Evolutionary conservation across 2,888 invertebrate genomes (phyloP).

Genomic region (Thysanoteuthis rhombus): DNA sequence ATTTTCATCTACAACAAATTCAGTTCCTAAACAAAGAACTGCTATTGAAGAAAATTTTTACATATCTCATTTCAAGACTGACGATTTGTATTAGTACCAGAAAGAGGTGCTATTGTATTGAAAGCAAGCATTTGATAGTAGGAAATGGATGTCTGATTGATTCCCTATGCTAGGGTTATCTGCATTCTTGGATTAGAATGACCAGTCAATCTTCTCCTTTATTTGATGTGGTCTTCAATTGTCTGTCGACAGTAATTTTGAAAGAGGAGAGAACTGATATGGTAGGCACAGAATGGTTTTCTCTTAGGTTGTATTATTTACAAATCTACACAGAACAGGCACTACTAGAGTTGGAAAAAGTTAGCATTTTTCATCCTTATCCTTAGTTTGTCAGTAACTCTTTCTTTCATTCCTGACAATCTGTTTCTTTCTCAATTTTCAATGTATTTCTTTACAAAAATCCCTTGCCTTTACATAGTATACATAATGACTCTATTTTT

Average conservation of each 20-base stretch:
- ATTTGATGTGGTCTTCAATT: background rate
- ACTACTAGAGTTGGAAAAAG: background rate
- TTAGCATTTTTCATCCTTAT: background rate
- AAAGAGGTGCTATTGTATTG: background rate
- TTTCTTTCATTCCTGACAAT: background rate
- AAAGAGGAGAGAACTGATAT: background rate
- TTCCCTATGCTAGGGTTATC: background rate
- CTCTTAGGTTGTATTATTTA: background rate
- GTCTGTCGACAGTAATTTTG: slow-evolving; percentile 12
- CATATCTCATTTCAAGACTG: background rate
- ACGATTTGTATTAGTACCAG: background rate
- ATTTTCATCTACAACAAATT: background rate
- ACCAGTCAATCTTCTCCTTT: background rate
- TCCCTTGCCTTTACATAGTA: no score
- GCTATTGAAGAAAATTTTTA: background rate
- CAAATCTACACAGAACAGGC: background rate
- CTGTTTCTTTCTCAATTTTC: no score
- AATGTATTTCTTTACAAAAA: no score
- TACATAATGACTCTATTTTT: no score
- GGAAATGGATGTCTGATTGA: background rate
- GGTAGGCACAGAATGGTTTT: background rate
- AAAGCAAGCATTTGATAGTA: background rate
- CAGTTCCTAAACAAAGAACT: background rate
- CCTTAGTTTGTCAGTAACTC: background rate
- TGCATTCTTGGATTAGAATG: background rate